Evolutionary conservation across 1,140 invertebrate genomes (phyloP), one percentile per base, ranked within the genome.

Genomic region (Periplaneta americana): DNA sequence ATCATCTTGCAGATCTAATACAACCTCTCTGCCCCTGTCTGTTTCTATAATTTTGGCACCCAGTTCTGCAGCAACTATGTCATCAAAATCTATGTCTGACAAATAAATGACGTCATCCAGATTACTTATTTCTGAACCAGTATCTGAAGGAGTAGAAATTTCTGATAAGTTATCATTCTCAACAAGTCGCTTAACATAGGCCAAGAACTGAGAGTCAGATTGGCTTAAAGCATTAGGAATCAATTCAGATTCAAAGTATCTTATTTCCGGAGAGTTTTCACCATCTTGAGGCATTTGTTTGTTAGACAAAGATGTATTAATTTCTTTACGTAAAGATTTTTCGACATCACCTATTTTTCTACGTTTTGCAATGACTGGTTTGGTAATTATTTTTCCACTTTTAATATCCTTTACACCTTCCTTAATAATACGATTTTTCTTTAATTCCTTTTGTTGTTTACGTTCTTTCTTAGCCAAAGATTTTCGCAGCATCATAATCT

Each of bases 401-500:
- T 37, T 28, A 2, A 78, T 22, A 18, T 78, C 35, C 34, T 78
- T 78, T 9, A 31, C 35, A n/a, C 17, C 33, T 28, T n/a, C 36
- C 9, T n/a, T 34, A n/a, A 32, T 15, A 34, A 15, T 37, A 3
- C 31, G 8, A 28, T 34, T 39, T 78, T 37, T 39, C 36, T 78
- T 31, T 5, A 31, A n/a, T 37, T 32, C 77, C 9, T 11, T 37
- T 32, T 90, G 87, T 86, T 89, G 89, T 83, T 90, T 87, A 75
- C 88, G 88, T 83, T 91, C 91, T 81, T 91, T 87, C 84, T 90
- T 90, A 18, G 91, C 91, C 83, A 93, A 87, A 82, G 91, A 90
- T 82, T 91, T 93, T 9, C 92, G 86, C 83, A 93, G 90, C 87
- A 93, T 93, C 89, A 92, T 84, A 17, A 84, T 84, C 82, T 85